Percentiles rank a stretch among this genome's conserved stretches.
These are phyloP conservation scores for Rhea americana DNA, from an alignment of 2,113 vertebrate species.

Conservation along the genomic window DNA sequence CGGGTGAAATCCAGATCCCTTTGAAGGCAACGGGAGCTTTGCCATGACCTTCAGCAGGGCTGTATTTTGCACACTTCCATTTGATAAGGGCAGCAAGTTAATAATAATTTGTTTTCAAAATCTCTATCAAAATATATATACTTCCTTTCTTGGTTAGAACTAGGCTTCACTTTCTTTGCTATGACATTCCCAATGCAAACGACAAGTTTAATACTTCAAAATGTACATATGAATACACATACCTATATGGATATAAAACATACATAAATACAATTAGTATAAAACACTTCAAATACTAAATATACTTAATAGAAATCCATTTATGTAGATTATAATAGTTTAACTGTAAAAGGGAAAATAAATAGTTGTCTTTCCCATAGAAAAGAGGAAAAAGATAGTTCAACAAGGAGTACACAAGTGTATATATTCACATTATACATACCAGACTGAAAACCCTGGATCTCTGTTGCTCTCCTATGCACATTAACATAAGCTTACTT, in stretches of 20 bases:
- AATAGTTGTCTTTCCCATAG: neutral
- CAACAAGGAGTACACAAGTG: neutral
- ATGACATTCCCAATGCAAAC: neutral
- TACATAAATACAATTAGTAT: neutral
- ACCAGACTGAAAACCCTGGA: neutral
- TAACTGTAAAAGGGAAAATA: neutral
- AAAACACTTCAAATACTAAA: neutral
- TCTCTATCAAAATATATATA: neutral
- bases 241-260: neutral
- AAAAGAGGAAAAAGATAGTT: neutral
- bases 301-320: neutral
- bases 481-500: neutral
- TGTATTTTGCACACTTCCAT: neutral
- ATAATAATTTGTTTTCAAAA: neutral
- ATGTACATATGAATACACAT: neutral
- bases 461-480: neutral
- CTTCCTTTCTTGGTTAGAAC: neutral
- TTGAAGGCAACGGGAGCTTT: constrained; percentile 47
- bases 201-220: neutral
- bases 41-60: constrained; percentile 7
- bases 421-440: neutral
- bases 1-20: constrained; percentile 22
- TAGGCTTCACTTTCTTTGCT: neutral
- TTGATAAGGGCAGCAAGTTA: neutral
- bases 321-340: neutral